Evolutionary conservation across 1,140 invertebrate species (phyloP), one percentile per base, ranked within the genome.

Genomic region (Melipona quadrifasciata): DNA sequence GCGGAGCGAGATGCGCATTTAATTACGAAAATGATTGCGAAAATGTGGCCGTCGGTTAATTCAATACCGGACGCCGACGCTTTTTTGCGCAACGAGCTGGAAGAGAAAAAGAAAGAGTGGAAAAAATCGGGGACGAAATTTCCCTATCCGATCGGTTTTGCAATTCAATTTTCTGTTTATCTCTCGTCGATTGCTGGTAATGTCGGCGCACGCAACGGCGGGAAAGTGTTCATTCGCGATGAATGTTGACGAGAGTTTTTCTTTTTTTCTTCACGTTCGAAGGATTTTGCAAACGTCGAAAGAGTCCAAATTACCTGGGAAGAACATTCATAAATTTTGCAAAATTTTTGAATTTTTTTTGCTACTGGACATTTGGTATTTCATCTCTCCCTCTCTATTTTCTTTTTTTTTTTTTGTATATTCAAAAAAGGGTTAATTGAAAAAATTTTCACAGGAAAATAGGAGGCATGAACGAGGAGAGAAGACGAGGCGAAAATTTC

Each of bases 91-190:
- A 68, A 68, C 65, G 65, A 34, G 65, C 27, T 12, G 31, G 21
- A 27, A 19, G 57, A n/a, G n/a, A n/a, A n/a, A 61, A 61, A n/a
- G 2, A 19, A 19, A 67, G 8, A 0, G 17, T n/a, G n/a, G n/a
- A 51, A 72, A 71, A 72, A 53, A 72, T 53, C 47, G 70, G 53
- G 70, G n/a, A 27, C 70, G 51, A 72, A 72, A 72, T 72, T 72
- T 72, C 39, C 70, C 70, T 72, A 53, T 24, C 47, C 70, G 24
- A 72, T 72, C 70, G 47, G 70, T 19, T 72, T 72, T 72, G 70
- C 70, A 72, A 72, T 72, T 72, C 70, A 72, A 72, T 53, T 47
- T 72, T n/a, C 70, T 53, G 70, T 72, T 72, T 72, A 72, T 72
- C 70, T 51, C 47, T n/a, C 47, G 53, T 72, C 70, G 47, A 72